A percentile compares a stretch with the other conserved stretches of the same genome.
phyloP scores from a whole-genome alignment of 1,140 invertebrate species.

The Meloidogyne exigua region DNA sequence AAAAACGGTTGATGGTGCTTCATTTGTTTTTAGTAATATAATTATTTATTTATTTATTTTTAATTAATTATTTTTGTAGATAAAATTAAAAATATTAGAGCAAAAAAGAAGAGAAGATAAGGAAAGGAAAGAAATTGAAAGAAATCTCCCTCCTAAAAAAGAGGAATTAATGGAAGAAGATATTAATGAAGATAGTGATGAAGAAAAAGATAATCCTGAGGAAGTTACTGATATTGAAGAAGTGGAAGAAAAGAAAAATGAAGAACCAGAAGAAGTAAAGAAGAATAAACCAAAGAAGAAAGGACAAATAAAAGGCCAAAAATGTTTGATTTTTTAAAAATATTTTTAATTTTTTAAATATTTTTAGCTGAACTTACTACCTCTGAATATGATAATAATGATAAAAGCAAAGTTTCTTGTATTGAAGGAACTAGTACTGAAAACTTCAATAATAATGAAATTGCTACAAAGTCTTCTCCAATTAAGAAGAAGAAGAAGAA shows the following conservation, averaged over 20 bases:
- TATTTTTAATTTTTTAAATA: background rate
- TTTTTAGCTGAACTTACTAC: background rate
- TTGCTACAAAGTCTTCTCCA: background rate
- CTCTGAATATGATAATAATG: background rate
- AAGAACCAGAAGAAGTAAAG: background rate
- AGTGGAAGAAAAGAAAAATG: background rate
- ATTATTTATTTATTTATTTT: background rate
- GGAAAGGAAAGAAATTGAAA: background rate
- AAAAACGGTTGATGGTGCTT: background rate
- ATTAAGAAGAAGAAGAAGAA: background rate
- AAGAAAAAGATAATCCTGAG: background rate
- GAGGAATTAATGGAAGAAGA: slow-evolving; percentile 4
- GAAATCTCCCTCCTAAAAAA: background rate
- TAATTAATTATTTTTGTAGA: background rate
- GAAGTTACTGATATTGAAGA: background rate
- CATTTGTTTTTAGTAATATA: background rate
- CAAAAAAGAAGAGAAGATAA: slow-evolving; percentile 12
- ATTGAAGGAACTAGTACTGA: background rate
- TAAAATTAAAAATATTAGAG: background rate
- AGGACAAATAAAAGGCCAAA: slow-evolving; percentile 5
- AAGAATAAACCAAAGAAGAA: background rate
- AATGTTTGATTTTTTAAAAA: background rate
- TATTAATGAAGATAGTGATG: background rate
- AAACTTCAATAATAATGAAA: background rate
- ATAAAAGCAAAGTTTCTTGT: background rate